A percentile compares a stretch with the other conserved stretches of the same genome.
Evolutionary conservation across 2,888 invertebrate species (phyloP).

Genomic region (Calameuta filiformis): DNA sequence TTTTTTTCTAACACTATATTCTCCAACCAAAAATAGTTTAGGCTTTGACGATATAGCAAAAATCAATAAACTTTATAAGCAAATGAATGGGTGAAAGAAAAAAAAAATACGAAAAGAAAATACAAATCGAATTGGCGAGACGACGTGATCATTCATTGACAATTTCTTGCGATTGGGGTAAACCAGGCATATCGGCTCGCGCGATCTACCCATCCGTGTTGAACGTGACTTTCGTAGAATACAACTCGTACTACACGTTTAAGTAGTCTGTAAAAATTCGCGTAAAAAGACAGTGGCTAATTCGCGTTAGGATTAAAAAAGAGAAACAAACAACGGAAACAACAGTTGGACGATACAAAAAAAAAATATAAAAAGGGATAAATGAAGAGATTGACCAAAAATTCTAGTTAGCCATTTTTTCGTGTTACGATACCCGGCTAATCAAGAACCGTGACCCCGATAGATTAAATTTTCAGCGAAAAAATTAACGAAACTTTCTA

Average conservation of each 20-base stretch:
- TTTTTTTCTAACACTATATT: neutral
- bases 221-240: neutral
- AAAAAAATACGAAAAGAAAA: neutral
- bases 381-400: neutral
- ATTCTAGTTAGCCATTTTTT: neutral
- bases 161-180: conserved; percentile 5
- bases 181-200: conserved; percentile 9
- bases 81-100: neutral
- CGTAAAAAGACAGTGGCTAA: neutral
- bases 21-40: neutral
- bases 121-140: neutral
- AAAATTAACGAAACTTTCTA: neutral
- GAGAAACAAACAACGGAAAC: neutral
- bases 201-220: neutral
- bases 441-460: neutral
- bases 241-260: neutral
- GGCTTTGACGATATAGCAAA: neutral
- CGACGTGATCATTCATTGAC: neutral
- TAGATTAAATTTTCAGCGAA: neutral
- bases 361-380: neutral
- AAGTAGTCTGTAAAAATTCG: neutral
- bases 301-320: neutral
- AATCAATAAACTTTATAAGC: neutral
- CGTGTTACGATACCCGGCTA: neutral
- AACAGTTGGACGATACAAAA: neutral